Evolutionary conservation across 2,888 invertebrate genomes (phyloP).

Genomic region (Polyommatus icarus): DNA sequence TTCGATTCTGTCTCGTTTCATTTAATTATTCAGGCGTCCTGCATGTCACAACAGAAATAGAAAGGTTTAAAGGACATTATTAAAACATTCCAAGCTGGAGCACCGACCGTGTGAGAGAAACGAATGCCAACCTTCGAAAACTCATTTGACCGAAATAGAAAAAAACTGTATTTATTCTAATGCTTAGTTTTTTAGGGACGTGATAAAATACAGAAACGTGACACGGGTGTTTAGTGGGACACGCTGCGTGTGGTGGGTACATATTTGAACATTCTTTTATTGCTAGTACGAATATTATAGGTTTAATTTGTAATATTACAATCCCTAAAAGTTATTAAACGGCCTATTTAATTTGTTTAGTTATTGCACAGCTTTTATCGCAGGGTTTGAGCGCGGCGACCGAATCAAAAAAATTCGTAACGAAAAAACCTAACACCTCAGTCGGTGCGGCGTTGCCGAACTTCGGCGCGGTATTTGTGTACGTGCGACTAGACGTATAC

Average conservation of each 20-base stretch:
- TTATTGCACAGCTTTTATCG: no score
- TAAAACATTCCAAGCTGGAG: constrained; percentile 13
- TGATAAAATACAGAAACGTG: constrained; percentile 43
- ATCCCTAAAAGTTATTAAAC: neutral
- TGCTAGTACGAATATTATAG: neutral
- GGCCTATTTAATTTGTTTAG: neutral
- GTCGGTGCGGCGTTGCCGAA: no score
- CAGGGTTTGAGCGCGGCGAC: no score
- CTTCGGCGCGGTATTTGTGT: no score
- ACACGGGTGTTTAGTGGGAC: constrained; percentile 33
- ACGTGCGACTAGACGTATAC: no score
- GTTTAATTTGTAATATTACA: neutral
- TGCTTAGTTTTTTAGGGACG: constrained; percentile 39
- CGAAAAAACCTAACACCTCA: no score
- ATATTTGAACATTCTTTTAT: neutral
- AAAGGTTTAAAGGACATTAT: constrained; percentile 7
- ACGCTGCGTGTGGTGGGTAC: neutral
- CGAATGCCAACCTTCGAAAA: constrained; percentile 33
- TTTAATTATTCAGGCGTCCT: neutral
- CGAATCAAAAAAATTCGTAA: no score
- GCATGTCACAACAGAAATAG: constrained; percentile 1
- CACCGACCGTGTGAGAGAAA: constrained; percentile 24
- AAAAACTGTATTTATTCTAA: constrained; percentile 41
- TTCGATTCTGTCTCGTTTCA: neutral
- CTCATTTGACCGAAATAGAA: constrained; percentile 38